These are phyloP conservation scores for Apocrypta bakeri DNA, from an alignment of 1,140 invertebrate species.

Conservation along the genomic window DNA sequence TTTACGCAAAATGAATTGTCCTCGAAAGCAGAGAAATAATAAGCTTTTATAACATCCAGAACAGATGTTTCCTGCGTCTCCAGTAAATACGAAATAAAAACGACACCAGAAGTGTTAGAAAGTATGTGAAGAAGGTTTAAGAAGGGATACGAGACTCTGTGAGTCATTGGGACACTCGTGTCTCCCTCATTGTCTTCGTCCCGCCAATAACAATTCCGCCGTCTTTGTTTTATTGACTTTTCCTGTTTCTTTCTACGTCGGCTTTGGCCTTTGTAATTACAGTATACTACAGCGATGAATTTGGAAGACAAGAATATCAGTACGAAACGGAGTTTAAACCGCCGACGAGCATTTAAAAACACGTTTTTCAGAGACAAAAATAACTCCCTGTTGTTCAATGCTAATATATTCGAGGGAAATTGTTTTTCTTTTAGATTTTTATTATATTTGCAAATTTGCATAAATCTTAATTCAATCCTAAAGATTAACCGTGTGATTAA, in stretches of 20 bases:
- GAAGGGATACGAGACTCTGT: not conserved
- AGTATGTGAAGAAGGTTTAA: not conserved
- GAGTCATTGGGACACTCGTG: constrained; percentile 19
- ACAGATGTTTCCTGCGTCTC: not conserved
- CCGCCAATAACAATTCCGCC: constrained; percentile 3
- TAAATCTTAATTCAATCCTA: too few relatives aligned
- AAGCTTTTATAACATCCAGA: not conserved
- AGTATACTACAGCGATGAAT: not conserved
- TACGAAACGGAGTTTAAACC: not conserved
- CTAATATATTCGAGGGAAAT: too few relatives aligned
- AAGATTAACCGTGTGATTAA: too few relatives aligned
- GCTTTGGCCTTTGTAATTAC: not conserved
- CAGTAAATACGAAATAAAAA: not conserved
- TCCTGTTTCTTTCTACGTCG: constrained; percentile 15
- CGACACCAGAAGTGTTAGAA: not conserved
- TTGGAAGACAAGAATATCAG: not conserved
- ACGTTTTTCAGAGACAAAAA: not conserved
- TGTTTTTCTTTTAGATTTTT: too few relatives aligned
- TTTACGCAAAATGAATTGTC: too few relatives aligned
- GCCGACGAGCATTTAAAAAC: not conserved
- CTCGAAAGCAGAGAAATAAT: too few relatives aligned
- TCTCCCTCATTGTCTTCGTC: not conserved
- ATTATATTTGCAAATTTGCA: not conserved
- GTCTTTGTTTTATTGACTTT: constrained; percentile 43
- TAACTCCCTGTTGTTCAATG: not conserved